Base-by-base conservation (phyloP, 1,140 invertebrate genomes). In the Platyscapa corneri region DNA sequence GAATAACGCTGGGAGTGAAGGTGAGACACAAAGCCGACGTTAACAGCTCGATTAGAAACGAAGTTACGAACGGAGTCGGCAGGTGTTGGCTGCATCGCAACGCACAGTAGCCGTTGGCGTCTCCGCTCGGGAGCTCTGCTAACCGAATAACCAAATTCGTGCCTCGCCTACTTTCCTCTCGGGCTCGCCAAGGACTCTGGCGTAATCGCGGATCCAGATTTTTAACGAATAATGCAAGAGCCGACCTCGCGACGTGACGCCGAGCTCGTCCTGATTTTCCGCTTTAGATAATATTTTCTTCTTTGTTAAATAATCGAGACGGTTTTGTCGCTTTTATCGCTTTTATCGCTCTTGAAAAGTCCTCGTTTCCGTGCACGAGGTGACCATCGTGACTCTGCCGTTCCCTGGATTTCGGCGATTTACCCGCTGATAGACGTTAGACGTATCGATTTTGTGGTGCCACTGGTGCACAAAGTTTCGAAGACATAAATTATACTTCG, bases 131-230 rank as follows among this genome's bases (percentile, higher is more conserved):
- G 14, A 72, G 77, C 76, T 88, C 90, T 88, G 89, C 86, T 92
- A 91, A 92, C 92, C 92, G 92, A 92, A 92, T 92, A 92, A 92
- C 92, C 92, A 92, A 92, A 92, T 92, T 84, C 89, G 86, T 90
- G 89, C 60, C 86, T 91, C 88, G 90, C 91, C 91, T 92, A 92
- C 91, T 92, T 92, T 89, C 89, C 83, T 88, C 87, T 85, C 91
- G 90, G 88, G 86, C 88, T 90, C 20, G 90, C 91, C 20, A 2
- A 67, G 14, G 32, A 34, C 10, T 67, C 64, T 42, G n/a, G 53
- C 75, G 75, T 77, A 77, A 77, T 14, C 20, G 30, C 42, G 6
- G 75, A 10, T 16, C 46, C 75, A 78, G 75, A 60, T 30, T 83
- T 86, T 77, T 82, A 80, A 39, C 65, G 83, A 46, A n/a, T 65